Percentiles rank a stretch among this genome's conserved stretches.
These are phyloP conservation scores for Spisula solida DNA, from an alignment of 2,888 invertebrate species.

Conservation along the genomic window DNA sequence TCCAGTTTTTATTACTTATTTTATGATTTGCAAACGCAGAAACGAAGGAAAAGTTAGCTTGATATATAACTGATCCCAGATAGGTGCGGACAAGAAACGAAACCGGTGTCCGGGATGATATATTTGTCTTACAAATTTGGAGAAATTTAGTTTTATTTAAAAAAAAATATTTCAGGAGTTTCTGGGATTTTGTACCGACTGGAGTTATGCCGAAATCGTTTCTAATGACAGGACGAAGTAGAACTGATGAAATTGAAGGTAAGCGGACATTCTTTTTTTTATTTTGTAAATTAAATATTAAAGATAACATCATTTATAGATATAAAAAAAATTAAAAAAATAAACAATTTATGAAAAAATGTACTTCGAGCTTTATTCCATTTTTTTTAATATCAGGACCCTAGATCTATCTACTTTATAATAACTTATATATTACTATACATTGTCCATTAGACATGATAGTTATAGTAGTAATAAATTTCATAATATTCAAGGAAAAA, in stretches of 20 bases:
- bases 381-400: background rate
- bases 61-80: background rate
- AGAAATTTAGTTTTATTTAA: background rate
- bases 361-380: background rate
- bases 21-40: constrained; percentile 40
- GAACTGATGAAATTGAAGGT: constrained; percentile 31
- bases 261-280: background rate
- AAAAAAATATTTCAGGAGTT: constrained; percentile 39
- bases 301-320: too few species aligned
- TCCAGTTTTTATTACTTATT: constrained; percentile 49
- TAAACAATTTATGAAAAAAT: too few species aligned
- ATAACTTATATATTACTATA: too few species aligned
- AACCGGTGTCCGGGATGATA: background rate
- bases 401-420: too few species aligned
- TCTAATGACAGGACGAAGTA: constrained; percentile 56
- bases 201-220: constrained; percentile 66
- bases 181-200: constrained; percentile 45
- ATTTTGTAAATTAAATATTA: background rate
- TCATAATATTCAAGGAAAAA: too few species aligned
- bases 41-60: constrained; percentile 27
- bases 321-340: too few species aligned
- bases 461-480: too few species aligned
- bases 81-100: background rate
- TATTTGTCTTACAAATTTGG: background rate
- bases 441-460: too few species aligned